phyloP scores from a whole-genome alignment of 2,888 invertebrate species.

The Heliconius ismenius region DNA sequence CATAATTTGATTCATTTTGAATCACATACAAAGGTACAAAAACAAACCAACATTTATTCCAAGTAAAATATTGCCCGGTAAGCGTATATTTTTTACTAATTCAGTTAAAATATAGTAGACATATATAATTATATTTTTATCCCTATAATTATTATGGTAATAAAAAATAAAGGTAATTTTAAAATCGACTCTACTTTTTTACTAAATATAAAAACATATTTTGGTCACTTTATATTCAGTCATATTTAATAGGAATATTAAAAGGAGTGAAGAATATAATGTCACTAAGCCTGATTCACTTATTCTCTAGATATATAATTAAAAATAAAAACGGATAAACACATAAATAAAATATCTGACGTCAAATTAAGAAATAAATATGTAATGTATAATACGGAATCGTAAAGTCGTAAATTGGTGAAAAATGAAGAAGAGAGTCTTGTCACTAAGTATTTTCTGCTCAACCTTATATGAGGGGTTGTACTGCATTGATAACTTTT shows the following conservation, averaged over 20 bases:
- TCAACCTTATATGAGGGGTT: too few species aligned
- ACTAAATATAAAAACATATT: neutral
- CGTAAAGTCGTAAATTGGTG: neutral
- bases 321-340: neutral
- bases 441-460: too few species aligned
- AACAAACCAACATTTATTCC: neutral
- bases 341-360: neutral
- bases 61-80: neutral
- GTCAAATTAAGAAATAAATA: neutral
- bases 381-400: neutral
- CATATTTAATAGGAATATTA: neutral
- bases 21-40: neutral
- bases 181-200: neutral
- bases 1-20: too few species aligned
- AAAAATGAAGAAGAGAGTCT: neutral
- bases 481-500: neutral
- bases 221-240: neutral
- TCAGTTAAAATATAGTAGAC: neutral
- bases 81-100: neutral
- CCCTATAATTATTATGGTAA: neutral
- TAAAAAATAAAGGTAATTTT: neutral
- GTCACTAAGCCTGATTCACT: neutral
- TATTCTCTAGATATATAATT: too few species aligned
- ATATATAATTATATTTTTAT: neutral
- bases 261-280: neutral